Evolutionary conservation across 2,113 vertebrate genomes (phyloP), one percentile per base, ranked within the genome.

Genomic region (Odontesthes bonariensis): DNA sequence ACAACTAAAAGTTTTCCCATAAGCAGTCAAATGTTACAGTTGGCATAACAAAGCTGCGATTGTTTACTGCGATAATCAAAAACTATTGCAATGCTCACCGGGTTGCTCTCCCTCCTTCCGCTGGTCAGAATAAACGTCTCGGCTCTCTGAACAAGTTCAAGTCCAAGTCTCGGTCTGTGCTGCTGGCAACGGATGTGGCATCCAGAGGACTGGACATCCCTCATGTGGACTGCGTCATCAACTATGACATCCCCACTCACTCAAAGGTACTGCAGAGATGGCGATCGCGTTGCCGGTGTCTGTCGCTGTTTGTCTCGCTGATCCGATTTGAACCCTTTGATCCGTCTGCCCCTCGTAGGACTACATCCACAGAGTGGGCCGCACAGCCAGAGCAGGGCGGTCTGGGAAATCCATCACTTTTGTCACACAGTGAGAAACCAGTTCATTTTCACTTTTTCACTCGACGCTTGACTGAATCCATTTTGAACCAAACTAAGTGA

Each of bases 111-210:
- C 11, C 10, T 58, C 40, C 20, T 11, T 75, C 22, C 8, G 16
- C 27, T n/a, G 7, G 0, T 74, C 75, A 99, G 97, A 97, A 96
- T 77, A 99, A 99, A 84, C 96, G 97, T 35, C 90, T 99, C 0
- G 98, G 98, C 14, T 91, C 98, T 3, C 92, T 99, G 16, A 99
- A 99, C 91, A 99, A 99, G 83, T 99, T 99, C 89, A 99, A 99
- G 86, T 96, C 97, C 10, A 99, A 99, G 89, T 94, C 96, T 53
- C 96, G 98, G 3, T 98, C 97, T 0, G 95, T 99, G 80, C 94
- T 99, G 68, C 91, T 99, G 78, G 98, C 98, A 1, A 99, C 98
- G 3, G 98, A 99, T 27, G 98, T 99, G 81, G 98, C 98, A 3
- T 99, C 98, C 84, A 94, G 98, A 79, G 98, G 98, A 1, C 86